Base-by-base conservation (phyloP, 2,797 vertebrate species). In the Sphenodon punctatus region DNA sequence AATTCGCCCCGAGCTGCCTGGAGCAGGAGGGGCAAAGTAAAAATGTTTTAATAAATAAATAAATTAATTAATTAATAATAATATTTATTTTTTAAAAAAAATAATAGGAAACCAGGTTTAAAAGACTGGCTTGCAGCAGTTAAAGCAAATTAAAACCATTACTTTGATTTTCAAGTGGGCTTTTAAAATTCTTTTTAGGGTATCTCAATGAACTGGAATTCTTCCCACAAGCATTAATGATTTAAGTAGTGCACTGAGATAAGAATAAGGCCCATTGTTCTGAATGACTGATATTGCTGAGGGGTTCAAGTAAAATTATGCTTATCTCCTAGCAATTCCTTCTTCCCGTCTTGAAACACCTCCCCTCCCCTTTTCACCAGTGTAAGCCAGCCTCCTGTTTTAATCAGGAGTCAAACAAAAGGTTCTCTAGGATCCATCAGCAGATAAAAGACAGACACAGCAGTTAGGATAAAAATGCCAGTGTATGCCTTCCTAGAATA, bases 131-230 rank as follows among this genome's bases (percentile, higher is more conserved):
- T 0, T 77, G 82, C 78, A 55, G 82, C 86, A 59, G 75, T 83
- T 58, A 46, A 65, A 89, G 49, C 49, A 81, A 78, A 82, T 53
- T 88, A 84, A 66, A 77, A 83, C 76, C 83, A 89, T 84, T 43
- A 42, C 10, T 39, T 41, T 42, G n/a, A 39, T 72, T 78, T 80
- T 42, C 75, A 30, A n/a, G n/a, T n/a, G 67, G 72, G 87, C 88
- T 84, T 91, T 89, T 91, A 92, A 91, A 93, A 93, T 93, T 90
- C 90, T 92, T 92, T 88, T 82, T 84, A 88, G 89, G 82, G 80
- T 75, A 91, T 93, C 75, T 83, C 75, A 68, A 85, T 87, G 88
- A 90, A 84, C 84, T 49, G 69, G 65, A 41, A 78, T 88, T 82
- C 87, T 84, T 90, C 91, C 82, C 87, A 82, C 61, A 84, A 88